These are phyloP conservation scores for Paramormyrops kingsleyae DNA, from an alignment of 2,113 vertebrate species.

Conservation along the genomic window DNA sequence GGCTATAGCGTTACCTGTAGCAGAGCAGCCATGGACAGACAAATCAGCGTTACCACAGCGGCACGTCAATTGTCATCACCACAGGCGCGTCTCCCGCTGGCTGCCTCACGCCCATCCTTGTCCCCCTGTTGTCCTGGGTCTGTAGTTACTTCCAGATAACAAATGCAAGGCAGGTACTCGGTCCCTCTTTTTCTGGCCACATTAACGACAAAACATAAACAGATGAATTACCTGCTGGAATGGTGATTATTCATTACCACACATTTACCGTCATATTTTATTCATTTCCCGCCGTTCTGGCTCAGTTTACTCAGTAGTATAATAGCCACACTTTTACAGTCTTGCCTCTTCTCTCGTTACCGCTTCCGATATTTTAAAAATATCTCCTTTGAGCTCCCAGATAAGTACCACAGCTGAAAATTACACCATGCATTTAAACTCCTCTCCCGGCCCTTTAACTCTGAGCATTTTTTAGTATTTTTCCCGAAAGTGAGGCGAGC, in stretches of 20 bases:
- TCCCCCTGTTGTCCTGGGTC: neutral
- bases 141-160: neutral
- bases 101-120: neutral
- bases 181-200: neutral
- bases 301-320: neutral
- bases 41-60: neutral
- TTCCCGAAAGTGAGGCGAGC: conserved; percentile 45
- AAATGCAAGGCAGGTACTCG: neutral
- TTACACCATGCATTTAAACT: neutral
- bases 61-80: neutral
- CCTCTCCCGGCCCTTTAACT: neutral
- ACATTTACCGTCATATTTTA: neutral
- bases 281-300: neutral
- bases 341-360: neutral
- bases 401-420: neutral
- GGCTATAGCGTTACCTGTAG: neutral
- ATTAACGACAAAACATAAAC: neutral
- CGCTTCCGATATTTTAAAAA: neutral
- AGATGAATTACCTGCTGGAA: neutral
- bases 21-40: neutral
- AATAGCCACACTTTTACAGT: neutral
- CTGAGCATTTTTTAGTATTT: neutral
- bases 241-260: neutral
- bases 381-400: neutral
- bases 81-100: neutral